A percentile compares a stretch with the other conserved stretches of the same genome.
Evolutionary conservation across 1,140 invertebrate genomes (phyloP).

Genomic region (Rhagoletis zephyria): DNA sequence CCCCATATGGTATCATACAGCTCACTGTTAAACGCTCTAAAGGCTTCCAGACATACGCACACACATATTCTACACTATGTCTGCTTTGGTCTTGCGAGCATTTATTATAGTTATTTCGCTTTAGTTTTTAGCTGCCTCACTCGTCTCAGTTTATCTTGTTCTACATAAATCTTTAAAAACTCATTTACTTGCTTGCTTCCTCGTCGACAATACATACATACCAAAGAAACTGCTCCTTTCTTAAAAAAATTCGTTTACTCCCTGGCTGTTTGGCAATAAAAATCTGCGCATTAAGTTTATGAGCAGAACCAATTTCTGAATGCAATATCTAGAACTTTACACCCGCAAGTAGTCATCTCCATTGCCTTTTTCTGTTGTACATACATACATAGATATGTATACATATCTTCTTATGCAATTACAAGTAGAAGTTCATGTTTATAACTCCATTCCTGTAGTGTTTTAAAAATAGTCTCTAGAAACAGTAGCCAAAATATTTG

Average conservation of each 20-base stretch:
- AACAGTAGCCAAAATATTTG: slow-evolving; percentile 11
- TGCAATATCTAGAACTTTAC: neutral
- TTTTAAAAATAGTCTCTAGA: neutral
- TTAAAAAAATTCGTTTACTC: neutral
- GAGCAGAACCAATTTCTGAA: slow-evolving; percentile 44
- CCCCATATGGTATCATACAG: neutral
- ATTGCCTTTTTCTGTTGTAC: neutral
- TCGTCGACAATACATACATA: neutral
- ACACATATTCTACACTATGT: no score
- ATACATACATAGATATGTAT: neutral
- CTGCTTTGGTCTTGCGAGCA: no score
- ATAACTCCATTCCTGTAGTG: neutral
- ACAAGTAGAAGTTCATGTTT: neutral
- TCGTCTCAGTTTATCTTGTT: neutral
- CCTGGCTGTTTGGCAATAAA: neutral
- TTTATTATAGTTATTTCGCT: slow-evolving; percentile 19
- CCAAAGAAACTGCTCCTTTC: neutral
- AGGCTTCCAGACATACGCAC: no score
- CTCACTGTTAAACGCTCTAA: no score
- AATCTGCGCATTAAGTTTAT: slow-evolving; percentile 29
- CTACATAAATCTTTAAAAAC: slow-evolving; percentile 19
- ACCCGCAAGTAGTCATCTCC: neutral
- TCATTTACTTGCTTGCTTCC: neutral
- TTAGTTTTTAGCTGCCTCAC: neutral
- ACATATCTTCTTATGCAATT: neutral